phyloP scores from a whole-genome alignment of 2,797 vertebrate species.

The Karalla daura region DNA sequence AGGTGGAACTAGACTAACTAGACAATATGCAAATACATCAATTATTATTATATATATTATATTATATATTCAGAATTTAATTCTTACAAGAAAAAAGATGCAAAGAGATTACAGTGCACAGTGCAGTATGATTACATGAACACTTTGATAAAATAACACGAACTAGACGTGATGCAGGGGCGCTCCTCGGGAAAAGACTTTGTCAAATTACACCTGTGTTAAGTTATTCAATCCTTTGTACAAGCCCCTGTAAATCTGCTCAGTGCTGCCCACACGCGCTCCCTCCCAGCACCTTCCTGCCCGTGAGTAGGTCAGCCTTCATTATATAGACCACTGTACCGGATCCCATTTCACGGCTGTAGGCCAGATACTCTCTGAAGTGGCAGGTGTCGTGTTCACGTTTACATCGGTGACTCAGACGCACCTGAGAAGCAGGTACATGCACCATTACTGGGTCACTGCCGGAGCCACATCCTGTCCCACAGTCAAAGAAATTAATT shows the following conservation, averaged over 20 bases:
- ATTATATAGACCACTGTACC: neutral
- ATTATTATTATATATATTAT: no score
- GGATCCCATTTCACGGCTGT: conserved; percentile 49
- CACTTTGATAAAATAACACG: no score
- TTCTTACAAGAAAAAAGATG: no score
- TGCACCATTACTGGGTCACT: conserved; percentile 23
- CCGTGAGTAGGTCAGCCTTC: conserved; percentile 13
- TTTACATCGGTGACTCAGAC: conserved; percentile 16
- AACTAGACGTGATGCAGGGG: neutral
- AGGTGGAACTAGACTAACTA: no score
- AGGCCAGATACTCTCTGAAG: neutral
- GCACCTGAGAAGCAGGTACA: conserved; percentile 32
- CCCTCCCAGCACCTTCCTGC: neutral
- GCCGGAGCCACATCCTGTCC: neutral
- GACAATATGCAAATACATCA: no score
- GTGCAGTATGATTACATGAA: no score
- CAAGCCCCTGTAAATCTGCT: neutral
- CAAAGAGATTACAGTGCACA: no score
- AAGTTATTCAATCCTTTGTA: no score
- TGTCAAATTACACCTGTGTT: neutral
- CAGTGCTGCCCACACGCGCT: neutral
- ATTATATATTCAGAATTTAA: no score
- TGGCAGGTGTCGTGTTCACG: conserved; percentile 46
- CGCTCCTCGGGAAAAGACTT: neutral
- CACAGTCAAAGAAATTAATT: no score